Base-by-base conservation (phyloP, 2,888 invertebrate genomes). In the Drosophila aldrichi region DNA sequence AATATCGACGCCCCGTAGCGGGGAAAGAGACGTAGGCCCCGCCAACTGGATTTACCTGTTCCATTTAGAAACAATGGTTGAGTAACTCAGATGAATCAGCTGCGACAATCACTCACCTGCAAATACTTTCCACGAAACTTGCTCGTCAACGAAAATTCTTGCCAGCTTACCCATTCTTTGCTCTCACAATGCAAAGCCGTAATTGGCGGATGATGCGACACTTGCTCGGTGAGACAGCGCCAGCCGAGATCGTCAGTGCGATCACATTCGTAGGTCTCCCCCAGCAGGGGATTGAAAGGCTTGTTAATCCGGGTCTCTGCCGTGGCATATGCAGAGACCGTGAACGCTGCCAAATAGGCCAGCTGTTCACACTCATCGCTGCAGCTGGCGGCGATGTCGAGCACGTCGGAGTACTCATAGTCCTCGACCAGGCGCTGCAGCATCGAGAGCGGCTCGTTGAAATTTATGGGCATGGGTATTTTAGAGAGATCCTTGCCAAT, bases 401-500 rank as follows among this genome's bases (percentile, higher is more conserved):
- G 94, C 69, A 99, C 95, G 48, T 96, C 95, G 7, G 98, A 96
- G 94, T 99, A 99, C 93, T 99, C 99, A 93, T 98, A 98, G 93
- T 99, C 99, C 94, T 99, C 99, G 7, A 98, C 97, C 83, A 99
- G 94, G 40, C 93, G 95, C 94, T 99, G 99, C 90, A 99, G 95
- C 97, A 99, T 98, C 25, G 99, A 99, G 78, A 99, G 94, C 25
- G 99, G 99, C 94, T 99, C 99, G 92, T 98, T 99, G 94, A 99
- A 99, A 94, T 99, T 99, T 51, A 99, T 99, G 44, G 99, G 99
- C 97, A 99, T 99, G 7, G 99, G 99, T 87, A 99, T 99, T 94
- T 99, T 99, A 20, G 98, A 97, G 72, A 99, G 94, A 93, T 99
- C 99, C 94, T 99, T 99, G 77, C 99, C 99, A 92, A 99, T 99